These are phyloP conservation scores for Conus canariensis DNA, from an alignment of 2,888 invertebrate genomes.

Conservation along the genomic window DNA sequence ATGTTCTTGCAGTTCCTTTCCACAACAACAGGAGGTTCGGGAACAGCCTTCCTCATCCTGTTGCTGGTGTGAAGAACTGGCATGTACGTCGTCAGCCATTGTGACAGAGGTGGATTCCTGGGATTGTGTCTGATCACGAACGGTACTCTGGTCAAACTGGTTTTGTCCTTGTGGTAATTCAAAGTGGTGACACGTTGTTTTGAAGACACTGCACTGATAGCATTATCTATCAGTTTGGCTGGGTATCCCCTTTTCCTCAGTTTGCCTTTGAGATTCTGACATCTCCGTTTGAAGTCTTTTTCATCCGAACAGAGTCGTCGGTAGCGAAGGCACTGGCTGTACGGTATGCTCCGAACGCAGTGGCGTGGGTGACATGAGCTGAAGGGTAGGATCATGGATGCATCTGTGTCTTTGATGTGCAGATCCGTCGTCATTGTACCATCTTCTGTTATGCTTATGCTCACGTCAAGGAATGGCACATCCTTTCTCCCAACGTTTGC, in stretches of 20 bases:
- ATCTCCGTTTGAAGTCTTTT: constrained; percentile 3
- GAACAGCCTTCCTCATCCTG: not conserved
- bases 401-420: constrained; percentile 13
- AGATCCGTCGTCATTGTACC: not conserved
- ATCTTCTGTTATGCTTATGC: not conserved
- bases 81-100: not conserved
- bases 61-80: not conserved
- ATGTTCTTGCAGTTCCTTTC: constrained; percentile 4
- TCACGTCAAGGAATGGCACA: not conserved
- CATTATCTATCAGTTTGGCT: constrained; percentile 6
- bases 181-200: not conserved
- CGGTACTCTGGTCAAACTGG: constrained; percentile 5
- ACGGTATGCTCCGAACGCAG: not conserved
- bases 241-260: not conserved
- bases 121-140: constrained; percentile 11
- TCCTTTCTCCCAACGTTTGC: not conserved
- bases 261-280: not conserved
- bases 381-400: not conserved
- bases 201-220: not conserved
- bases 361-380: constrained; percentile 8
- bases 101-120: constrained; percentile 4
- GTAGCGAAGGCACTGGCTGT: constrained; percentile 5
- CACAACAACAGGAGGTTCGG: not conserved
- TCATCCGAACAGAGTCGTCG: not conserved
- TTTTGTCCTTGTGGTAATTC: not conserved